These are phyloP conservation scores for Oithona nana DNA, from an alignment of 2,888 invertebrate species.

Conservation along the genomic window DNA sequence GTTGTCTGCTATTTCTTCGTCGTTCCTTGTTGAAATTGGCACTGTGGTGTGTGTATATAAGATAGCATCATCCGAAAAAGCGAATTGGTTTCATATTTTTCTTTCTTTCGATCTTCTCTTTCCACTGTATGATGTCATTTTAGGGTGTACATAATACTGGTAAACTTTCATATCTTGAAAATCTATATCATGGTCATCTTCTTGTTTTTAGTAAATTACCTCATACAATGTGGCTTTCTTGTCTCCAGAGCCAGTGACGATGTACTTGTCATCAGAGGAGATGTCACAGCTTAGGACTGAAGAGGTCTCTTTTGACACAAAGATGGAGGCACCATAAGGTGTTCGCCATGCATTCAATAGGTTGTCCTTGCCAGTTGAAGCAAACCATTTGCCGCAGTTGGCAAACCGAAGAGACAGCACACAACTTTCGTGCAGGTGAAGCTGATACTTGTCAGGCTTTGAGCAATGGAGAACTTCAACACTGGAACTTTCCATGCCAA, in stretches of 20 bases:
- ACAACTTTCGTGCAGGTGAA: conserved; percentile 86
- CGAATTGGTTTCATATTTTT: no score
- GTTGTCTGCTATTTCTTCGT: no score
- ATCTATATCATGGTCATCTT: no score
- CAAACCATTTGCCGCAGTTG: conserved; percentile 87
- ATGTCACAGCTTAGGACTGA: conserved; percentile 93
- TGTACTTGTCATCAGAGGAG: conserved; percentile 85
- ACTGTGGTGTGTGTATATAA: no score
- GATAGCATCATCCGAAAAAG: no score
- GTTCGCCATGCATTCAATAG: conserved; percentile 84
- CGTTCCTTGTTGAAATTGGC: no score
- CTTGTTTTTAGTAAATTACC: conserved; percentile 50
- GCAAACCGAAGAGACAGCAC: conserved; percentile 84
- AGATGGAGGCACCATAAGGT: conserved; percentile 82
- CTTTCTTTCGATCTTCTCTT: no score
- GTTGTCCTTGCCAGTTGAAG: conserved; percentile 84
- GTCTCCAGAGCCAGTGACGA: conserved; percentile 89
- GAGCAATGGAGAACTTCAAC: conserved; percentile 75
- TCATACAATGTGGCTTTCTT: conserved; percentile 92
- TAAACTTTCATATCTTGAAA: no score
- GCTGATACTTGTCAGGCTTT: conserved; percentile 82
- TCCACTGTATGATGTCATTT: background rate
- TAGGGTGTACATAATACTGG: background rate
- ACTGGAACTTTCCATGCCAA: conserved; percentile 90
- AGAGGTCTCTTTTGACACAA: conserved; percentile 75